These are phyloP conservation scores for Peromyscus californicus DNA, from an alignment of 2,113 vertebrate genomes.

Conservation along the genomic window DNA sequence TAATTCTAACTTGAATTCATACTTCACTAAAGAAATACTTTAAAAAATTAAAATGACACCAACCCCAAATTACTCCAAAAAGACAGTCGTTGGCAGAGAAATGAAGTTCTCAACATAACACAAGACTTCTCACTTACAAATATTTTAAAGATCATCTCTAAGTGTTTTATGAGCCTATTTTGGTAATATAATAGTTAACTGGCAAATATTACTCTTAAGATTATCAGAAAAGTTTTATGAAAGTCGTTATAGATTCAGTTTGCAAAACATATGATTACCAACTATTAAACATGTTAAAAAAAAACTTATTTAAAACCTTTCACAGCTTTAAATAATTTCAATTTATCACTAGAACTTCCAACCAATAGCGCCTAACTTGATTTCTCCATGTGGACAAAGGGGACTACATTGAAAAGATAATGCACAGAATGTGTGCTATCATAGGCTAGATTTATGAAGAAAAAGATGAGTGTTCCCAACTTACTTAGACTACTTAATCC, in stretches of 20 bases:
- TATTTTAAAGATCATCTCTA: not conserved
- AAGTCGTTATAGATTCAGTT: not conserved
- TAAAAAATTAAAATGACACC: not conserved
- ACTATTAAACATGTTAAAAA: not conserved
- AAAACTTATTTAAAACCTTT: conserved; percentile 4
- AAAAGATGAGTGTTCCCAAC: not conserved
- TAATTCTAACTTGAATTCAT: not conserved
- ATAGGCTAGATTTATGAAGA: not conserved
- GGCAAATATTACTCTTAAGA: conserved; percentile 11
- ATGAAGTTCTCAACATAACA: not conserved
- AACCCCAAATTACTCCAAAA: not conserved
- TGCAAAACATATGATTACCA: too few relatives aligned
- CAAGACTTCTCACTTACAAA: not conserved
- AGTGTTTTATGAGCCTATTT: not conserved
- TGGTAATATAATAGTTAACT: not conserved
- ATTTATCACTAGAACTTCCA: not conserved
- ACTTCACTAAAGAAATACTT: not conserved
- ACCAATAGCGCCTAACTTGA: not conserved
- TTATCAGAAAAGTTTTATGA: not conserved
- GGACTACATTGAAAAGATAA: not conserved
- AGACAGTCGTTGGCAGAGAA: not conserved
- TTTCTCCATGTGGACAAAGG: not conserved
- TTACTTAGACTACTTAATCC: not conserved
- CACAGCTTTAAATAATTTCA: not conserved
- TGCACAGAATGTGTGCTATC: not conserved